phyloP scores from a whole-genome alignment of 2,888 invertebrate genomes.

The Incurvaria masculella region DNA sequence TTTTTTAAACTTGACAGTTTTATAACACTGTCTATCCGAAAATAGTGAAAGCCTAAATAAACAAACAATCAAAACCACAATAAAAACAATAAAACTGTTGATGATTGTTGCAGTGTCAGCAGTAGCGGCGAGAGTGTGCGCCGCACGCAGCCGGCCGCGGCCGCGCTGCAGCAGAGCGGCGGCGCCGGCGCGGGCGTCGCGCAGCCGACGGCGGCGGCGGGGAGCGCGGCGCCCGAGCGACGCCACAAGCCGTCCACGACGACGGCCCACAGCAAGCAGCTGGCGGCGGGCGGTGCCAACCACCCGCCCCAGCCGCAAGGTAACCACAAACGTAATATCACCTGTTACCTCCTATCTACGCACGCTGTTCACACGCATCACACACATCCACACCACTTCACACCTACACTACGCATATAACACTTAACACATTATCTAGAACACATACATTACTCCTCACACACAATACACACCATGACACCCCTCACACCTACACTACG shows the following conservation, averaged over 20 bases:
- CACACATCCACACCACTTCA: background rate
- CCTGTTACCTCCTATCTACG: constrained; percentile 28
- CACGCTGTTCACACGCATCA: no score
- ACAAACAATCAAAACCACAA: no score
- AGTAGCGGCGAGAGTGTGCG: constrained; percentile 36
- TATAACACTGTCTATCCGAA: no score
- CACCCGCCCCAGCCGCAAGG: constrained; percentile 63
- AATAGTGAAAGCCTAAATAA: no score
- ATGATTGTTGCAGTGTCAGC: constrained; percentile 33
- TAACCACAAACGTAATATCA: constrained; percentile 52
- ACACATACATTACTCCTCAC: no score
- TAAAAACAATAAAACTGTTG: no score
- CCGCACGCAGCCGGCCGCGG: constrained; percentile 24
- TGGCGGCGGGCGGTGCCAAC: constrained; percentile 73
- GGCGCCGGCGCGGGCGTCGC: constrained; percentile 33
- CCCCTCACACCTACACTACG: no score
- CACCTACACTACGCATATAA: background rate
- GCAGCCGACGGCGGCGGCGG: constrained; percentile 38
- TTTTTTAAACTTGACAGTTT: no score
- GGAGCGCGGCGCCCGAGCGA: constrained; percentile 34
- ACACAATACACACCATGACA: no score
- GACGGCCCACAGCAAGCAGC: constrained; percentile 80
- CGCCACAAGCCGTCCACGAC: constrained; percentile 56
- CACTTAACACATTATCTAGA: background rate
- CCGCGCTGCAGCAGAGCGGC: constrained; percentile 27